Base-by-base conservation (phyloP, 2,797 vertebrate species). In the Anabacerthia variegaticeps region DNA sequence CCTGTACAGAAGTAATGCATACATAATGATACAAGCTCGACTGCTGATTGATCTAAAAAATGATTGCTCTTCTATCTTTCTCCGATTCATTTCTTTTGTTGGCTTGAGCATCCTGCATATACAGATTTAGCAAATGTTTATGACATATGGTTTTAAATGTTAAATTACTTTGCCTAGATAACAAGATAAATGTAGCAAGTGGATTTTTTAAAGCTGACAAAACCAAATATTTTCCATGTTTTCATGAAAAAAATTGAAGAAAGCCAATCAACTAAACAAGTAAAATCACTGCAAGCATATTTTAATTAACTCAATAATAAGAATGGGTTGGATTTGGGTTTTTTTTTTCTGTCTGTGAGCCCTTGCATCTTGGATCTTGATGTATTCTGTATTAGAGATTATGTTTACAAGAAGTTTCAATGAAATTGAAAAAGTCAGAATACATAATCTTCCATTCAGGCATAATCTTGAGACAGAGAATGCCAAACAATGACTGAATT, bases 361-460 rank as follows among this genome's bases (percentile, higher is more conserved):
- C 61, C 71, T 83, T 96, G 63, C 46, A 67, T 93, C 61, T 86
- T 75, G 67, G 54, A 30, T 77, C 55, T 75, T 77, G 76, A 95
- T 78, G 75, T 77, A 92, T 69, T 83, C 77, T 81, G 41, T 86
- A 86, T 96, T 91, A 83, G 52, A 86, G 74, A 69, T 94, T 91
- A 86, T 61, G 80, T 95, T 95, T 95, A 94, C 93, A 88, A 88
- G 87, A 95, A 44, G 10, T 80, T 94, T 92, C 88, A 94, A 27
- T 84, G 79, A 82, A 76, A 81, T 48, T 89, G 28, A 93, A 89
- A 85, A 93, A 87, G 66, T 89, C 83, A 95, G 74, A 96, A 88
- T 76, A 58, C 49, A 52, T 83, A 78, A 66, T 84, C 77, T 93
- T 96, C 68, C 66, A 82, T 94, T 97, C 89, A 92, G 61, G 89